Percentiles rank a stretch among this genome's conserved stretches.
Evolutionary conservation across 2,888 invertebrate genomes (phyloP).

Genomic region (Stenoptilia bipunctidactyla): DNA sequence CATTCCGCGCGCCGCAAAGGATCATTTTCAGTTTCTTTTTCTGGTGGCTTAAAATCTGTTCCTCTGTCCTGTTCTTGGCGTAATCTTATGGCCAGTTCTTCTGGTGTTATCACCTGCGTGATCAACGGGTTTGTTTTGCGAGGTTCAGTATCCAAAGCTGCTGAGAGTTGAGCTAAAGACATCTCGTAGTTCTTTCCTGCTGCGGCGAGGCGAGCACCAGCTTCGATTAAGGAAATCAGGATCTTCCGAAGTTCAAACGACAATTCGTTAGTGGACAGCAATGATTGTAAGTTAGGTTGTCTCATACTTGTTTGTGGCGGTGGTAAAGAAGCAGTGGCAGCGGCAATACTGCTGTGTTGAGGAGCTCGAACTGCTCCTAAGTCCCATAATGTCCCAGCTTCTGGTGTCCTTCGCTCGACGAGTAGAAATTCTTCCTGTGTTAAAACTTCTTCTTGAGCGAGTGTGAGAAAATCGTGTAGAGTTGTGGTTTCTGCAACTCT

Average conservation of each 20-base stretch:
- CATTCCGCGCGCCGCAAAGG: constrained; percentile 42
- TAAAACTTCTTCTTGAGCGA: constrained; percentile 44
- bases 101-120: constrained; percentile 50
- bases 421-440: constrained; percentile 49
- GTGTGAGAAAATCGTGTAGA: constrained; percentile 47
- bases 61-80: constrained; percentile 9
- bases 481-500: constrained; percentile 46
- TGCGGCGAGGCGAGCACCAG: constrained; percentile 53
- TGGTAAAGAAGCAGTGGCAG: constrained; percentile 51
- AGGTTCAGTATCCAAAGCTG: constrained; percentile 45
- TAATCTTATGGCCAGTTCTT: constrained; percentile 44
- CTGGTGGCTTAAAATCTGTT: not conserved
- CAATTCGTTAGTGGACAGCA: constrained; percentile 54
- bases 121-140: constrained; percentile 15
- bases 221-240: constrained; percentile 54
- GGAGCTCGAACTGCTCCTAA: constrained; percentile 53
- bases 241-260: constrained; percentile 52
- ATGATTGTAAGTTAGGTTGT: constrained; percentile 53
- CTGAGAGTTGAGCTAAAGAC: constrained; percentile 41
- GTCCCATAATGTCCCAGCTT: constrained; percentile 53
- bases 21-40: constrained; percentile 20
- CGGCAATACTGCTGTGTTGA: constrained; percentile 43
- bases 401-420: constrained; percentile 44
- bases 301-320: constrained; percentile 32
- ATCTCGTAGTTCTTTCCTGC: constrained; percentile 50